Base-by-base conservation (phyloP, 2,113 vertebrate genomes). In the Anolis sagrei region DNA sequence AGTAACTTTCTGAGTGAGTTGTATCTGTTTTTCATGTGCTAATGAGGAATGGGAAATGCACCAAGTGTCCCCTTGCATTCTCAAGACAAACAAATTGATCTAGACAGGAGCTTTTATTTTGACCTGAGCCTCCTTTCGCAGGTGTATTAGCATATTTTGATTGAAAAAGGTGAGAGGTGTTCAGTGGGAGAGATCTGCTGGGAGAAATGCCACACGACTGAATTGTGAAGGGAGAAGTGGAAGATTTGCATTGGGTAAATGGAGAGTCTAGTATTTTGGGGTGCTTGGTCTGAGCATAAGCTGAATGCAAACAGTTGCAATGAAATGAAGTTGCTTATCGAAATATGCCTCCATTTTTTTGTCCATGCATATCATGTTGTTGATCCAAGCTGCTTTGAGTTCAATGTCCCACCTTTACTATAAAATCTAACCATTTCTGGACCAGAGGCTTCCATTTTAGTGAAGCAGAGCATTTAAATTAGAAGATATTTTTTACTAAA, bases 161-260 rank as follows among this genome's bases (percentile, higher is more conserved):
- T 85, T 76, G n/a, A 72, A 70, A 69, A 79, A 79, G n/a, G 84
- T 8, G 68, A 79, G 66, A 79, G 48, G 7, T 44, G 48, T 72
- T 79, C 66, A 72, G 84, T 23, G 19, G 0, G 51, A 70, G 61
- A 36, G n/a, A 85, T 18, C 32, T 70, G 34, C 39, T n/a, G 49
- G 49, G 25, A 62, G 76, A 79, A 58, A 21, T 9, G 34, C 14
- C 51, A 11, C 27, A 9, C 34, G 29, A 34, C 51, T 72, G 19
- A 32, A 51, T 25, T 61, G 68, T 32, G 18, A 54, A 68, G 25
- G 25, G 7, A 58, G 4, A 7, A 5, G 10, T 54, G 23, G 9
- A 32, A 32, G 16, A 64, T 70, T 23, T 27, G 39, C 64, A 39
- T 44, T 13, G n/a, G 39, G 75, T 64, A 69, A 79, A 73, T 44